Conservation (phyloP, 2,113 vertebrate genomes). For the Gobio gobio region DNA sequence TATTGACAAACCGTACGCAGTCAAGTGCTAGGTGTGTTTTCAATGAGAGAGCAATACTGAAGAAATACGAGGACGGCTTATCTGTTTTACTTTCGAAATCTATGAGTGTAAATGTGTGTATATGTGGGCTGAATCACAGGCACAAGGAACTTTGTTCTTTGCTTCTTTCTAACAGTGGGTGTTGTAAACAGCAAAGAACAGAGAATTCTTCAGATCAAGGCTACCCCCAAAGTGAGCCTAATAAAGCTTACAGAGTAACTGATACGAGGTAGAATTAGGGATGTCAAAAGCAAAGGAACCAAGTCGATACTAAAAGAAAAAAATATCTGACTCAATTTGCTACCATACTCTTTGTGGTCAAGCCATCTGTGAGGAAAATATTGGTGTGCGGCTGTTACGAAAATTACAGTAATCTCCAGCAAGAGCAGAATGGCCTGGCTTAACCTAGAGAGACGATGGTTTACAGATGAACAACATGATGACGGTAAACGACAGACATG, state of each 20-base stretch:
- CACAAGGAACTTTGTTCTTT: neutral
- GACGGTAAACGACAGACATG: conserved; percentile 16
- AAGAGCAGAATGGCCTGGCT: neutral
- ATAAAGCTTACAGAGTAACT: conserved; percentile 26
- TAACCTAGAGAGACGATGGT: neutral
- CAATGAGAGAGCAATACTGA: neutral
- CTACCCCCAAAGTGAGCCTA: conserved; percentile 4
- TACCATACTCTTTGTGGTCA: neutral
- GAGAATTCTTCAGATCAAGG: conserved; percentile 10
- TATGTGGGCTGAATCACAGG: conserved; percentile 16
- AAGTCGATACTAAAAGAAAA: neutral
- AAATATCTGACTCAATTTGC: neutral
- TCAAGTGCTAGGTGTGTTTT: neutral
- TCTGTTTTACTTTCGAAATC: neutral
- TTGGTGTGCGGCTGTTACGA: neutral
- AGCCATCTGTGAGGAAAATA: neutral
- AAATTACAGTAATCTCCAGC: conserved; percentile 10
- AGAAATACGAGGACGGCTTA: neutral
- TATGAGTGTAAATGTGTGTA: neutral
- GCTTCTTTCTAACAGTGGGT: neutral
- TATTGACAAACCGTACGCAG: neutral
- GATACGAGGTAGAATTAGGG: conserved; percentile 20
- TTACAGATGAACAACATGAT: neutral
- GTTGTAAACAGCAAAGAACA: conserved; percentile 14
- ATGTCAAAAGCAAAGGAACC: neutral